These are phyloP conservation scores for Aethes cnicana DNA, from an alignment of 2,888 invertebrate genomes.

Conservation along the genomic window DNA sequence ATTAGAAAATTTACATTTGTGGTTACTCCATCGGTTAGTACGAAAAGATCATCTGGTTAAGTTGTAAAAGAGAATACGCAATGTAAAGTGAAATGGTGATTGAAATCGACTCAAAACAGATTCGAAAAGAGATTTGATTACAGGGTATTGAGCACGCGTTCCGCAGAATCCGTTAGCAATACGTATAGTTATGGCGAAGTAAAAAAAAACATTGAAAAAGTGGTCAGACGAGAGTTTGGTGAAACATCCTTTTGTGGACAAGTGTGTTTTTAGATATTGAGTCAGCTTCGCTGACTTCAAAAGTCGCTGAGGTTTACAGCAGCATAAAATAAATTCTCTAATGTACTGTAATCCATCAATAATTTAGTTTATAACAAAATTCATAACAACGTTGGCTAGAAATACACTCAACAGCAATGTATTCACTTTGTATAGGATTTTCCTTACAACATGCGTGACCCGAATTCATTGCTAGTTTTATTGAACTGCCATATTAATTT, in stretches of 20 bases:
- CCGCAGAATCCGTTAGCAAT: slow-evolving; percentile 34
- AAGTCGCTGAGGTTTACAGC: not conserved
- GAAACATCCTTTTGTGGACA: slow-evolving; percentile 25
- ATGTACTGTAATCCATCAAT: too few relatives aligned
- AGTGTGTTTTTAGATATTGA: slow-evolving; percentile 9
- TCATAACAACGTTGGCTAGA: too few relatives aligned
- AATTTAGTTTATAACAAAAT: too few relatives aligned
- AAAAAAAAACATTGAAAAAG: slow-evolving; percentile 36
- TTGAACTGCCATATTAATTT: too few relatives aligned
- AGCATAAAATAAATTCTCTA: too few relatives aligned
- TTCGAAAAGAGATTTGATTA: not conserved
- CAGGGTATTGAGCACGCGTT: slow-evolving; percentile 27
- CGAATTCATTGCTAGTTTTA: too few relatives aligned
- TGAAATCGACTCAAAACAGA: not conserved
- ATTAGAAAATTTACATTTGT: not conserved
- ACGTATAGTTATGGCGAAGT: slow-evolving; percentile 24
- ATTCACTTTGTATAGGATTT: too few relatives aligned
- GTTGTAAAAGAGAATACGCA: not conserved
- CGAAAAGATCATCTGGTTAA: not conserved
- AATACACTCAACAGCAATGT: too few relatives aligned
- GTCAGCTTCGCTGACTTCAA: not conserved
- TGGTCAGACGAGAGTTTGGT: slow-evolving; percentile 30
- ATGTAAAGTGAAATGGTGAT: not conserved
- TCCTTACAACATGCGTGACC: too few relatives aligned
- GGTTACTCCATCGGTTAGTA: not conserved